Conservation (phyloP, 2,113 vertebrate species). For the Origma solitaria region DNA sequence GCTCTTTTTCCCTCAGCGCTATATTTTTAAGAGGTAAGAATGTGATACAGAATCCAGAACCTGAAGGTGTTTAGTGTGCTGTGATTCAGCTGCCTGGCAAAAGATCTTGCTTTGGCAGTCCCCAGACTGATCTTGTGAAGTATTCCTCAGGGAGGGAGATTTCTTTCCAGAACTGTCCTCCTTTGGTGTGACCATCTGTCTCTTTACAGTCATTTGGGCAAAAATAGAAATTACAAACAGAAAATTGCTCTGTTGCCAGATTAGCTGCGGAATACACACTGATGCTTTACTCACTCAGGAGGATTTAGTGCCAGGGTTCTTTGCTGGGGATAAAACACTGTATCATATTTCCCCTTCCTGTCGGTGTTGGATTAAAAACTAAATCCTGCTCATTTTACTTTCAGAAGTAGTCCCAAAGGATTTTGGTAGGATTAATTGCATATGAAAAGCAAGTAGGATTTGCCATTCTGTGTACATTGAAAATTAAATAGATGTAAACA, state of each 20-base stretch:
- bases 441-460: neutral
- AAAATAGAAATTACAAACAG: constrained; percentile 20
- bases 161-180: neutral
- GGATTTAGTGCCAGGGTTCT: constrained; percentile 11
- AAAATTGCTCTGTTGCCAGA: neutral
- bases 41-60: neutral
- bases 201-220: neutral
- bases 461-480: neutral
- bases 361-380: neutral
- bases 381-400: constrained; percentile 28
- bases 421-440: constrained; percentile 12
- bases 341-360: neutral
- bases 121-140: neutral
- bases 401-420: constrained; percentile 20
- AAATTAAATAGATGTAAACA: constrained; percentile 18
- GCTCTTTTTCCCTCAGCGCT: neutral
- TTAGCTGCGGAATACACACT: constrained; percentile 1
- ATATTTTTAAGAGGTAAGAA: neutral
- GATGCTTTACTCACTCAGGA: neutral
- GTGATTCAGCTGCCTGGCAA: neutral
- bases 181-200: constrained; percentile 37
- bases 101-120: neutral
- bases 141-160: neutral
- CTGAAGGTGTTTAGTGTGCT: neutral
- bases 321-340: neutral